These are phyloP conservation scores for Eucidaris tribuloides DNA, from an alignment of 35 echinoderm and acorn worm genomes.

Conservation along the genomic window DNA sequence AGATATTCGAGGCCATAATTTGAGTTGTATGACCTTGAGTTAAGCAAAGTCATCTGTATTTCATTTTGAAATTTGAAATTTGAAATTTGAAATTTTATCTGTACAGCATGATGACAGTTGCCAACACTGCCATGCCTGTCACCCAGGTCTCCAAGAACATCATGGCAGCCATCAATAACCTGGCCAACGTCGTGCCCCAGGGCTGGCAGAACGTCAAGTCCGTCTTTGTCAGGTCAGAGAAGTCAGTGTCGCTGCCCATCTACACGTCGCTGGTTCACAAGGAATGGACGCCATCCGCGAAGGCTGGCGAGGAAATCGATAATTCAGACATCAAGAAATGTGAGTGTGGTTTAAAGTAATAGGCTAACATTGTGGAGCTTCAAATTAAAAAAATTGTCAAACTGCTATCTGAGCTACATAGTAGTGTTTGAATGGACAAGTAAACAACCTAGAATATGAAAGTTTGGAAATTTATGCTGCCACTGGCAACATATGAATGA, in stretches of 20 bases:
- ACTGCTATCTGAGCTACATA: no score
- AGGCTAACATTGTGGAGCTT: no score
- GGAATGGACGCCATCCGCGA: conserved; percentile 14
- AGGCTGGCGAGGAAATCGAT: neutral
- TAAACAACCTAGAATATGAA: no score
- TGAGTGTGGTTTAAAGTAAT: no score
- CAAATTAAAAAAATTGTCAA: no score
- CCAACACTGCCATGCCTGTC: conserved; percentile 52
- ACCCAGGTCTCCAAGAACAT: conserved; percentile 56
- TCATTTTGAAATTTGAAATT: conserved; percentile 10
- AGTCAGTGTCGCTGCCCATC: conserved; percentile 69
- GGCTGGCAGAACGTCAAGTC: conserved; percentile 86
- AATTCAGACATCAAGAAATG: conserved; percentile 30
- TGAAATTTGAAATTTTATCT: neutral
- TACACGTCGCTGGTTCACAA: conserved; percentile 57
- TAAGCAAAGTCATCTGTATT: neutral
- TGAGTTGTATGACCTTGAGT: no score
- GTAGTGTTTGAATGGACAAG: no score
- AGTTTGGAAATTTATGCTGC: no score
- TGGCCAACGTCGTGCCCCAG: conserved; percentile 31
- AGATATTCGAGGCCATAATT: no score
- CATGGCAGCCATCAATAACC: conserved; percentile 32
- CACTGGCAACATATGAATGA: no score
- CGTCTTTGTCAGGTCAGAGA: conserved; percentile 60
- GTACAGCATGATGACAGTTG: conserved; percentile 37